Percentiles rank a stretch among this genome's conserved stretches.
phyloP scores from a whole-genome alignment of 1,140 invertebrate genomes.

The Bombus affinis region DNA sequence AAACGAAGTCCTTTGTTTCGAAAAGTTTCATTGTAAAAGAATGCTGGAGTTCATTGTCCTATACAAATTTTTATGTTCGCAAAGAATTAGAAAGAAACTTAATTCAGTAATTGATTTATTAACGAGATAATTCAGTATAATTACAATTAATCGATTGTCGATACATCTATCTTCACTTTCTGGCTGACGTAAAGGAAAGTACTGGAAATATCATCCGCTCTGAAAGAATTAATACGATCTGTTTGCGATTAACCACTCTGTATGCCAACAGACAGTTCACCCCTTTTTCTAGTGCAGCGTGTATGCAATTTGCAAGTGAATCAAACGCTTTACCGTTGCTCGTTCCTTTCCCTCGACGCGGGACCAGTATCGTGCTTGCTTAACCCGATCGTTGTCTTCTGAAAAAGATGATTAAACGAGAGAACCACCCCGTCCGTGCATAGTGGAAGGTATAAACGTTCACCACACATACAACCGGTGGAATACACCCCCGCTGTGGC shows the following conservation, averaged over 20 bases:
- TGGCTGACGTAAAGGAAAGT: background rate
- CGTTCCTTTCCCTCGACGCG: constrained; percentile 49
- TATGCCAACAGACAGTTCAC: too few relatives aligned
- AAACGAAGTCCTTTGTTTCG: too few relatives aligned
- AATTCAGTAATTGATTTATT: too few relatives aligned
- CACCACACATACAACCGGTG: constrained; percentile 46
- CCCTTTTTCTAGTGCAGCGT: background rate
- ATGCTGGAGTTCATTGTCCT: too few relatives aligned
- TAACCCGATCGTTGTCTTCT: constrained; percentile 65
- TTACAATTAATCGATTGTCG: too few relatives aligned
- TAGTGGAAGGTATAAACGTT: constrained; percentile 25
- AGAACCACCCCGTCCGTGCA: constrained; percentile 39
- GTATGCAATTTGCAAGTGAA: constrained; percentile 15
- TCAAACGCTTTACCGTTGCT: constrained; percentile 31
- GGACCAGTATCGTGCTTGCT: constrained; percentile 51
- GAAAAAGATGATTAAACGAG: constrained; percentile 76
- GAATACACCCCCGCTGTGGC: constrained; percentile 47
- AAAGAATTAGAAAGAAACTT: too few relatives aligned
- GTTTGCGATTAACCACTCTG: background rate
- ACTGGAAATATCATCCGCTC: background rate
- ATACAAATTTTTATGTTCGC: too few relatives aligned
- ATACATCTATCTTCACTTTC: too few relatives aligned
- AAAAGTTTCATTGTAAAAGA: too few relatives aligned
- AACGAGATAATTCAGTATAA: too few relatives aligned
- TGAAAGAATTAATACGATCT: background rate